phyloP scores from a whole-genome alignment of 2,797 vertebrate genomes.

The Pelobates cultripes region DNA sequence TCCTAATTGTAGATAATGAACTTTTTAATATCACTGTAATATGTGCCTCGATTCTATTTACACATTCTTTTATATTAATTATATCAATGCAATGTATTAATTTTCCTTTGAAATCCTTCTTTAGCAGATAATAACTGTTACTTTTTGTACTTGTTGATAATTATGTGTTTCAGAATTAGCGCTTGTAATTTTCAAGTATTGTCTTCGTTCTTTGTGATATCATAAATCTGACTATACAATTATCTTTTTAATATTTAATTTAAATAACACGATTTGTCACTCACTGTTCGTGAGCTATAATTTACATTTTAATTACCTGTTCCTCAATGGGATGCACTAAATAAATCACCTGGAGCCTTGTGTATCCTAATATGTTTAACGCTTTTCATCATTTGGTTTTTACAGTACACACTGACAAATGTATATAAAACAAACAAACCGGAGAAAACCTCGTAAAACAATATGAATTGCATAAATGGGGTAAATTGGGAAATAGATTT shows the following conservation, averaged over 20 bases:
- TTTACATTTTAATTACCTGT: background rate
- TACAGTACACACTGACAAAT: too few relatives aligned
- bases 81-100: background rate
- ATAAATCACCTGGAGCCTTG: background rate
- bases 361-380: background rate
- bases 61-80: constrained; percentile 6
- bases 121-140: constrained; percentile 2
- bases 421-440: too few relatives aligned
- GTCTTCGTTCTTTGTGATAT: background rate
- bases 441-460: too few relatives aligned
- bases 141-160: background rate
- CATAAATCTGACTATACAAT: background rate
- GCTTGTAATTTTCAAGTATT: background rate
- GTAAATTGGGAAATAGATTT: too few relatives aligned
- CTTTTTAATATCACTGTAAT: background rate
- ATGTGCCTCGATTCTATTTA: background rate
- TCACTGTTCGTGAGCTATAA: background rate
- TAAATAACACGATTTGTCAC: background rate
- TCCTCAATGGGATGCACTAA: background rate
- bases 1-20: background rate
- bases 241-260: background rate
- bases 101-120: background rate
- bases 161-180: background rate
- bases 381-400: too few relatives aligned
- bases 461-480: too few relatives aligned